Conservation (phyloP, 2,888 invertebrate species). For the Strigamia transsilvanica region DNA sequence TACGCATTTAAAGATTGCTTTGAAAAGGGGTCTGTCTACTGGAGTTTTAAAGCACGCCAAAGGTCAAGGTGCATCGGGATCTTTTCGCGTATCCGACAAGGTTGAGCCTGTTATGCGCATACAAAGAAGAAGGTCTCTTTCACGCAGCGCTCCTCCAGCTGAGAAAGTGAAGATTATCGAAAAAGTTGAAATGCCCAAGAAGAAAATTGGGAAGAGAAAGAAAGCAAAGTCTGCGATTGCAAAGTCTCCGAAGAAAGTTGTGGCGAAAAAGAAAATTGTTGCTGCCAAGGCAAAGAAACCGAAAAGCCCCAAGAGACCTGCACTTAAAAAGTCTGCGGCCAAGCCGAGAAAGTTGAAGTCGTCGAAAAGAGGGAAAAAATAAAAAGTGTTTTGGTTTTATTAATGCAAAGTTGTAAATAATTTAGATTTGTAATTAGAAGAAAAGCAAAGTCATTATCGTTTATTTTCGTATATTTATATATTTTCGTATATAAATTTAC, state of each 20-base stretch:
- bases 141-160: slow-evolving; percentile 41
- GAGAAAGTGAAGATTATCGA: slow-evolving; percentile 55
- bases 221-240: slow-evolving; percentile 18
- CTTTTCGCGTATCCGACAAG: slow-evolving; percentile 58
- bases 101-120: slow-evolving; percentile 54
- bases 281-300: slow-evolving; percentile 56
- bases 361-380: neutral
- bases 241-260: slow-evolving; percentile 44
- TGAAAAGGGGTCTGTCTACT: slow-evolving; percentile 62
- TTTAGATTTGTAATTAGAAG: neutral
- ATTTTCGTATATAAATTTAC: no score
- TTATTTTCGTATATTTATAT: no score
- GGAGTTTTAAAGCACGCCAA: slow-evolving; percentile 63
- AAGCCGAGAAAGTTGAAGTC: slow-evolving; percentile 54
- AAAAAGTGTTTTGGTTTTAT: neutral
- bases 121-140: slow-evolving; percentile 52
- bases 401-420: neutral
- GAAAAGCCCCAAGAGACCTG: slow-evolving; percentile 56
- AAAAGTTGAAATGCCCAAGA: slow-evolving; percentile 36
- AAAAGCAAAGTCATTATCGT: no score
- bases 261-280: neutral
- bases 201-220: slow-evolving; percentile 52
- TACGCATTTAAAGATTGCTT: slow-evolving; percentile 63
- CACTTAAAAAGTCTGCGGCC: slow-evolving; percentile 56
- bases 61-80: slow-evolving; percentile 58